Evolutionary conservation across 2,888 invertebrate species (phyloP), one percentile per base, ranked within the genome.

Genomic region (Acronicta alni): DNA sequence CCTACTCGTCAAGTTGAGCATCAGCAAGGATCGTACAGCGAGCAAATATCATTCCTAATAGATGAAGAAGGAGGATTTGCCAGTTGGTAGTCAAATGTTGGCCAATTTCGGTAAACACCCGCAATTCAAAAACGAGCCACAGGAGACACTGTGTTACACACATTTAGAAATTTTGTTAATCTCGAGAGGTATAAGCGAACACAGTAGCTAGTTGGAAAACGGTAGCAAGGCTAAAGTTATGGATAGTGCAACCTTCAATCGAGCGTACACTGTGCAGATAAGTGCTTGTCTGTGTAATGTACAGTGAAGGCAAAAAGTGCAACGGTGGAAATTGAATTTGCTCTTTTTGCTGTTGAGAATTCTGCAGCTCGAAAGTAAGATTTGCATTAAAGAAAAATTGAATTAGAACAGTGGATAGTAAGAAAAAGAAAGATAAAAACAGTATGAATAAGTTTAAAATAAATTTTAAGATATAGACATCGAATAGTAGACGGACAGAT

Each of bases 241-340:
- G 83, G 82, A 79, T 79, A 80, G 80, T 78, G 78, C 75, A 80
- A 74, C 76, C 84, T 86, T 87, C 89, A 90, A 91, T 91, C 87
- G 89, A 86, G 82, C 89, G 87, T 85, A 82, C 83, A 79, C 77
- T 82, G 74, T 80, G 80, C 80, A 81, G 84, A 83, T 85, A 86
- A 88, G 85, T 87, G 82, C 74, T 79, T 75, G 79, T 75, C 73
- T 78, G 62, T 64, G 59, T 58, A 55, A 61, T 55, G 86, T 87
- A 90, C 81, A 64, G 80, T 75, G 57, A 46, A 20, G 47, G 18
- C 42, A 65, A 84, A 78, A 84, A 83, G 64, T 65, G 44, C 26
- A 48, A 26, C 43, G 57, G 48, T 52, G 66, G 57, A 67, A 72
- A 69, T 70, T 69, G 56, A 68, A 77, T 71, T 61, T 53, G 63